phyloP scores from a whole-genome alignment of 1,140 invertebrate species.

The Chironomus tepperi region DNA sequence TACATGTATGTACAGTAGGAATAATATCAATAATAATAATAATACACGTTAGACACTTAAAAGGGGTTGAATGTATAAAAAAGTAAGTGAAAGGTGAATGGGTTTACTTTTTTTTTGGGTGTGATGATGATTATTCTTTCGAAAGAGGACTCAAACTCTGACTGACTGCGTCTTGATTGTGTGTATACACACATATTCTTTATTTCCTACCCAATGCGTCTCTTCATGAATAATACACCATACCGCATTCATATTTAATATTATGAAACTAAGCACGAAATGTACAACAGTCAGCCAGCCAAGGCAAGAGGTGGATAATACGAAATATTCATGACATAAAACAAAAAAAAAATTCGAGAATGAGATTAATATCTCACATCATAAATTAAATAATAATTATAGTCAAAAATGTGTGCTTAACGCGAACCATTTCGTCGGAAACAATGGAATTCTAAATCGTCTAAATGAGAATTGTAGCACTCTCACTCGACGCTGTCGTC shows the following conservation, averaged over 20 bases:
- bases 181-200: background rate
- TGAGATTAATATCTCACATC: constrained; percentile 22
- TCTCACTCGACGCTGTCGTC: background rate
- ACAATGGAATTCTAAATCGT: constrained; percentile 20
- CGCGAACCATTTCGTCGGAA: constrained; percentile 16
- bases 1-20: background rate
- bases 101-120: background rate
- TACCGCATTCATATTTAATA: background rate
- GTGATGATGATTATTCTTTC: constrained; percentile 7
- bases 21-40: background rate
- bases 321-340: constrained; percentile 8
- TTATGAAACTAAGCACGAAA: constrained; percentile 17
- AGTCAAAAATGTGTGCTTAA: constrained; percentile 5
- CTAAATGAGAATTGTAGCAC: background rate
- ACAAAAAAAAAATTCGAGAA: constrained; percentile 5
- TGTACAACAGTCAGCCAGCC: background rate
- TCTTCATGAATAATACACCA: background rate
- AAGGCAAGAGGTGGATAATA: background rate
- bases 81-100: constrained; percentile 21
- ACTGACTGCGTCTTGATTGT: too few relatives aligned
- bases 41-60: background rate
- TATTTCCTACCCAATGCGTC: background rate
- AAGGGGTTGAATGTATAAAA: constrained; percentile 1
- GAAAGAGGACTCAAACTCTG: too few relatives aligned
- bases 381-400: constrained; percentile 24